A percentile compares a stretch with the other conserved stretches of the same genome.
phyloP scores from a whole-genome alignment of 2,113 vertebrate species.

The Ranitomeya variabilis region DNA sequence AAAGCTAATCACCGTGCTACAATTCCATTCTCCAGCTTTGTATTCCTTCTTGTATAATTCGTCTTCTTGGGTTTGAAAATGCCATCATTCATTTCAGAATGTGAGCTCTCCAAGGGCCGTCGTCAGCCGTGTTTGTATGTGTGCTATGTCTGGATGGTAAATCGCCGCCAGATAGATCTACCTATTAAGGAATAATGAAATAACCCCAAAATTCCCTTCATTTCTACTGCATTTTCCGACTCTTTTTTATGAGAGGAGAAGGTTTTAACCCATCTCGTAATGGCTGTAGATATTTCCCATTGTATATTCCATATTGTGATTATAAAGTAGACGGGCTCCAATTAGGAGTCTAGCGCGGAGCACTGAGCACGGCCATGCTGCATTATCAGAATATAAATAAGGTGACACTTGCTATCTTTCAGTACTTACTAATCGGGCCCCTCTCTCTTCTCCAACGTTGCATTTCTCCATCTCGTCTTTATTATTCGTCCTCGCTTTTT shows the following conservation, averaged over 20 bases:
- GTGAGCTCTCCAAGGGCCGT: neutral
- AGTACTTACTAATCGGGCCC: constrained; percentile 26
- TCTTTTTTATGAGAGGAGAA: neutral
- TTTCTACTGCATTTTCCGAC: neutral
- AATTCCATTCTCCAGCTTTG: neutral
- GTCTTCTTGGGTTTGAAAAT: neutral
- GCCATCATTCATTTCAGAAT: neutral
- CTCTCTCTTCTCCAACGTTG: constrained; percentile 5
- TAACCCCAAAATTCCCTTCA: neutral
- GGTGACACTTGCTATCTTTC: constrained; percentile 32
- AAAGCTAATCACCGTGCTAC: neutral
- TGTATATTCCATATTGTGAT: neutral
- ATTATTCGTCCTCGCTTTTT: constrained; percentile 54
- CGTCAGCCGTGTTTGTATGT: neutral
- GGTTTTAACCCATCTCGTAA: neutral
- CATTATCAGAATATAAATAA: constrained; percentile 28
- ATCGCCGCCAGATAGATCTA: neutral
- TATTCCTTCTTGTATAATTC: constrained; percentile 13
- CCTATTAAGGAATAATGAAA: constrained; percentile 9
- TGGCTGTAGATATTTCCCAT: constrained; percentile 13
- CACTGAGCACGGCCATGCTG: neutral
- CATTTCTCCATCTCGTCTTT: constrained; percentile 40
- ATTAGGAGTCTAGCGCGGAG: neutral
- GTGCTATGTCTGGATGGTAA: neutral
- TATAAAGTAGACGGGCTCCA: constrained; percentile 4